Evolutionary conservation across 1,140 invertebrate species (phyloP), one percentile per base, ranked within the genome.

Genomic region (Vanessa atalanta): DNA sequence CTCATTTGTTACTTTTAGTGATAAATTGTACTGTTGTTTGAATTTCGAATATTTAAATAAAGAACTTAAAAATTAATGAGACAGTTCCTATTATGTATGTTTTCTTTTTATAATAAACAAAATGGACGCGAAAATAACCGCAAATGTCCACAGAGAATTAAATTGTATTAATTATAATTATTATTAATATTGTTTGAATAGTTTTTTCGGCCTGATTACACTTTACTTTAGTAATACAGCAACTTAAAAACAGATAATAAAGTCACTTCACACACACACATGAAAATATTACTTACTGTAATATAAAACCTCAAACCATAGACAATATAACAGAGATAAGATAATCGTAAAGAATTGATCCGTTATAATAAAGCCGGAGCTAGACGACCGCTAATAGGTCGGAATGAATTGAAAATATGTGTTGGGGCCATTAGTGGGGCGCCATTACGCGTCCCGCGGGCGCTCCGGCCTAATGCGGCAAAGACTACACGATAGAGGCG

Each of bases 401-500:
- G 70, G 79, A 84, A 86, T 81, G 85, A 88, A 88, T 88, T 88
- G 85, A 84, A 87, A 88, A 87, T 89, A 84, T 89, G 83, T 88
- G 87, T 89, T 78, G 82, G 15, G 79, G 79, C 86, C 85, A 89
- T 89, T 89, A 88, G 83, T 67, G 66, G 51, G 65, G 65, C 77
- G 79, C 82, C 85, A 87, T 87, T 87, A 87, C 80, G 81, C 55
- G 76, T 86, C 83, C 86, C 86, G 85, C 79, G 84, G 84, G 85
- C 81, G 72, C 77, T 69, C 6, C 75, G 65, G 79, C 81, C 79
- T 84, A 86, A 84, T 84, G 82, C 75, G 78, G 20, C 73, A 80
- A 77, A 79, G 72, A 77, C 16, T 70, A 73, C 47, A 71, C 26
- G 65, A 53, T 47, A 51, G 47, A 51, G 71, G 48, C 68, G 16